Evolutionary conservation across 2,797 vertebrate genomes (phyloP).

Genomic region (Chelidonichthys spinosus): DNA sequence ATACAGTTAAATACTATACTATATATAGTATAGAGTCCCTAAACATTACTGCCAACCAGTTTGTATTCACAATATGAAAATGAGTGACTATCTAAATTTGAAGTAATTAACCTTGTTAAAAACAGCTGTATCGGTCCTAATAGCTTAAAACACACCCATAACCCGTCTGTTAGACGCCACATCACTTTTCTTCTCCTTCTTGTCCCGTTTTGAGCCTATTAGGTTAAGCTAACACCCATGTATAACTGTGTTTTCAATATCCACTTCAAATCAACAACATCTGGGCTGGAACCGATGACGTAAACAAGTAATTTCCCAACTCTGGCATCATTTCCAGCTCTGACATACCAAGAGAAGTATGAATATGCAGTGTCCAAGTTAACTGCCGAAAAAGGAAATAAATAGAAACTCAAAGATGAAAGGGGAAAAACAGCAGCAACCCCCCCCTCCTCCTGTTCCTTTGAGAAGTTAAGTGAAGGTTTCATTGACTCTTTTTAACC

Average conservation of each 20-base stretch:
- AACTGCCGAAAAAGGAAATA: slow-evolving; percentile 12
- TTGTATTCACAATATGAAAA: background rate
- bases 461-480: slow-evolving; percentile 56
- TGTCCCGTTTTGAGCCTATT: background rate
- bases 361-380: background rate
- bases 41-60: background rate
- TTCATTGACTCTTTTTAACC: slow-evolving; percentile 46
- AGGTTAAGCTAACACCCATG: background rate
- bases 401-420: slow-evolving; percentile 34
- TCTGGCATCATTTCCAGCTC: slow-evolving; percentile 15
- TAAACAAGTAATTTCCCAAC: slow-evolving; percentile 30
- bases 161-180: background rate
- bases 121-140: background rate
- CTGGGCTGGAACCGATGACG: background rate
- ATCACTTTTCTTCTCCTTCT: background rate
- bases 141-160: background rate
- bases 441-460: slow-evolving; percentile 1
- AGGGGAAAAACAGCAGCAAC: slow-evolving; percentile 2
- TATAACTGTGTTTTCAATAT: background rate
- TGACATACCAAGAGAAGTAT: slow-evolving; percentile 15
- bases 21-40: too few species aligned
- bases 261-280: slow-evolving; percentile 3
- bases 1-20: too few species aligned
- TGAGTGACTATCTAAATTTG: background rate
- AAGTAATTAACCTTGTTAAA: background rate